Percentiles rank a stretch among this genome's conserved stretches.
These are phyloP conservation scores for Cenopis cana DNA, from an alignment of 2,888 invertebrate genomes.

Conservation along the genomic window DNA sequence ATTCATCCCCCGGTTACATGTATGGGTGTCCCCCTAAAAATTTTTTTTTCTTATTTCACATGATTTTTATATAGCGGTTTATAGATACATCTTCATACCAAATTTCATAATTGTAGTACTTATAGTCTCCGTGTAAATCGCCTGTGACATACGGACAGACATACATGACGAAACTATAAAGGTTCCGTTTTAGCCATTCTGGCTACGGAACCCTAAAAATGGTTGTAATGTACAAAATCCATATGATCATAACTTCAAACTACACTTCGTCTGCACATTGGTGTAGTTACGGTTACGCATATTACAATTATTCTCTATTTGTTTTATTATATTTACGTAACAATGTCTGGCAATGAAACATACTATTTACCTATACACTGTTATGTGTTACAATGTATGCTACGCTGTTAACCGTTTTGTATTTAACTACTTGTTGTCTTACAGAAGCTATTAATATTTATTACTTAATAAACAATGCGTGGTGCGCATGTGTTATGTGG, in stretches of 20 bases:
- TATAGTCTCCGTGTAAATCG: no score
- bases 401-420: background rate
- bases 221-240: no score
- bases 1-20: no score
- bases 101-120: no score
- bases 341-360: constrained; percentile 17
- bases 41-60: no score
- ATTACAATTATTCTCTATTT: constrained; percentile 16
- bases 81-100: no score
- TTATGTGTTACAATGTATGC: constrained; percentile 17
- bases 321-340: constrained; percentile 17
- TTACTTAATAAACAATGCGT: constrained; percentile 29
- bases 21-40: no score
- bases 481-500: constrained; percentile 1
- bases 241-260: background rate
- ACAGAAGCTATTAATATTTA: constrained; percentile 27
- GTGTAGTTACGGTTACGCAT: constrained; percentile 11
- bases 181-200: no score
- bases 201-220: no score
- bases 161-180: no score
- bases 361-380: background rate
- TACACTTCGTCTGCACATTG: background rate
- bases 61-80: no score
- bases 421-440: constrained; percentile 10
- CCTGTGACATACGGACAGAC: no score